A percentile compares a stretch with the other conserved stretches of the same genome.
phyloP scores from a whole-genome alignment of 1,140 invertebrate genomes.

The Drosophila melanica region DNA sequence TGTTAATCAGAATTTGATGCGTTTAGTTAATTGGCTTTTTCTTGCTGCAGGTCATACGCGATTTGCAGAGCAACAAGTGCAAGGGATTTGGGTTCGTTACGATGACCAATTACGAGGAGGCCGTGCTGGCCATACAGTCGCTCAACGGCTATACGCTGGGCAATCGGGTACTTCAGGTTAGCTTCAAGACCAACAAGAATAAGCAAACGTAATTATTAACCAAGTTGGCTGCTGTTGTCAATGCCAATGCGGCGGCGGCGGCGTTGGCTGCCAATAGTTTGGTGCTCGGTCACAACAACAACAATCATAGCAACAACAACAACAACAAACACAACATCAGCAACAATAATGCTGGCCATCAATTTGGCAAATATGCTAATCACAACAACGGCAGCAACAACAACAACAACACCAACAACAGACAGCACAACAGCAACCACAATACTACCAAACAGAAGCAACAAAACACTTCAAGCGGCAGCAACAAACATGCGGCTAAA shows the following conservation, averaged over 20 bases:
- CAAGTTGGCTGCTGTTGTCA: conserved; percentile 84
- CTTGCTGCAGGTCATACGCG: conserved; percentile 90
- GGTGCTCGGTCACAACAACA: conserved; percentile 53
- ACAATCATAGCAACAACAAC: conserved; percentile 45
- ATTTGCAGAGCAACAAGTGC: conserved; percentile 99
- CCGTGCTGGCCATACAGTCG: conserved; percentile 97
- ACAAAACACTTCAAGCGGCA: conserved; percentile 23
- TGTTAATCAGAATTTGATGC: neutral
- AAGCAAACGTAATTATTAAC: conserved; percentile 91
- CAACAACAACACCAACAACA: conserved; percentile 52
- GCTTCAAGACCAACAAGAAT: conserved; percentile 98
- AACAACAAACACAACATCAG: conserved; percentile 34
- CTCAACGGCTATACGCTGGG: conserved; percentile 99
- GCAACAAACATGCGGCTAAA: conserved; percentile 32
- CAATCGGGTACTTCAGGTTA: conserved; percentile 98
- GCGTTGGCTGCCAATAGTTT: conserved; percentile 73
- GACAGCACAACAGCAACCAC: conserved; percentile 55
- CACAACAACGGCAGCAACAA: conserved; percentile 36
- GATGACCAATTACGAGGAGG: conserved; percentile 99
- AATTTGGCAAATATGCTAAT: conserved; percentile 52
- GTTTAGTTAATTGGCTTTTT: neutral
- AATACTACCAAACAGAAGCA: conserved; percentile 35
- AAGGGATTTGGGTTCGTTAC: conserved; percentile 99
- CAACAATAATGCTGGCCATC: conserved; percentile 36
- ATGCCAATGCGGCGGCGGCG: conserved; percentile 80